These are phyloP conservation scores for Agrotis ipsilon DNA, from an alignment of 2,888 invertebrate genomes.

Conservation along the genomic window DNA sequence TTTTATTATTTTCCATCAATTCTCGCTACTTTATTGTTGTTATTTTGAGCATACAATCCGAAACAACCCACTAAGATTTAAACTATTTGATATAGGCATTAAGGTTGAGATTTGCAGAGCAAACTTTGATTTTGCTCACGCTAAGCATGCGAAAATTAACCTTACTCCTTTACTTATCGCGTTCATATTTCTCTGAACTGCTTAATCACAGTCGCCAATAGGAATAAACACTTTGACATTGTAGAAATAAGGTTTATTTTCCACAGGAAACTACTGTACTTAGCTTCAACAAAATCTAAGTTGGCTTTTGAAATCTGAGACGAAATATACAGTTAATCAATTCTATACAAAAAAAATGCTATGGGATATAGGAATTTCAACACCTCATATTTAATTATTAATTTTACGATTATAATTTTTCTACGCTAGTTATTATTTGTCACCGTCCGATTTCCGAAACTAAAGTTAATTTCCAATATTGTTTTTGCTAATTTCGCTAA, in stretches of 20 bases:
- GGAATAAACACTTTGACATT: background rate
- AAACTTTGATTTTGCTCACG: background rate
- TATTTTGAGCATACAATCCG: constrained; percentile 59
- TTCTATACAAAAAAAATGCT: constrained; percentile 27
- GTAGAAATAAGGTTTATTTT: background rate
- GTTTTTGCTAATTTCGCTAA: background rate
- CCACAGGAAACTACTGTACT: background rate
- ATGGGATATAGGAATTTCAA: constrained; percentile 40
- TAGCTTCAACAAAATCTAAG: background rate
- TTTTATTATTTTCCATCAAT: constrained; percentile 41
- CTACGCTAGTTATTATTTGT: constrained; percentile 53
- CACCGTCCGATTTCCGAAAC: constrained; percentile 6
- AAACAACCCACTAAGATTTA: constrained; percentile 32
- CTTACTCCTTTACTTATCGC: background rate
- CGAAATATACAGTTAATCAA: constrained; percentile 42
- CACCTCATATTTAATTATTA: constrained; percentile 46
- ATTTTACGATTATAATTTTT: constrained; percentile 49
- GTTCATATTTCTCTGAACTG: background rate
- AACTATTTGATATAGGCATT: constrained; percentile 12
- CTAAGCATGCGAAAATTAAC: background rate
- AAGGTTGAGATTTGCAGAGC: background rate
- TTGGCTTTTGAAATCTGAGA: background rate
- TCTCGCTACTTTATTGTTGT: constrained; percentile 53
- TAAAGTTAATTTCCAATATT: background rate
- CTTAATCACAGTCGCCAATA: background rate